Conservation (phyloP, 2,113 vertebrate species). For the Onychostoma macrolepis region DNA sequence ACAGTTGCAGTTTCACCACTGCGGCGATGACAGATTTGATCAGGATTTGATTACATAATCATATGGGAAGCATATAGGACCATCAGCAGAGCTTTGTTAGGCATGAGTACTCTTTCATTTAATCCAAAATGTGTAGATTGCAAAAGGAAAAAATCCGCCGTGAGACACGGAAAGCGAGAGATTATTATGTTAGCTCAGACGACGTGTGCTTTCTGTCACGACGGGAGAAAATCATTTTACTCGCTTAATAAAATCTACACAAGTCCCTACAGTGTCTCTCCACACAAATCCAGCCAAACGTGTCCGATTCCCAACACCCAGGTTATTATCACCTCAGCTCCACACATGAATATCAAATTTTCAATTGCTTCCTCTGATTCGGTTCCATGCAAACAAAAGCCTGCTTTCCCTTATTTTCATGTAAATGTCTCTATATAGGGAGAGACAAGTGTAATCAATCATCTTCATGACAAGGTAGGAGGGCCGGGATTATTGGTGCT, state of each 20-base stretch:
- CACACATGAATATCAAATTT: constrained; percentile 80
- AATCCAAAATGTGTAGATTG: constrained; percentile 20
- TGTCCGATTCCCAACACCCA: constrained; percentile 64
- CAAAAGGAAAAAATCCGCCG: neutral
- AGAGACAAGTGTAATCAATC: constrained; percentile 86
- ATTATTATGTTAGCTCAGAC: constrained; percentile 75
- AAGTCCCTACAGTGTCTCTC: constrained; percentile 62
- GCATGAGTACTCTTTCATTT: constrained; percentile 37
- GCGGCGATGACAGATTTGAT: constrained; percentile 17
- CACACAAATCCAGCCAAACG: constrained; percentile 71
- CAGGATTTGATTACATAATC: constrained; percentile 30
- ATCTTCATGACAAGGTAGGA: constrained; percentile 83
- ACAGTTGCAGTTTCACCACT: neutral
- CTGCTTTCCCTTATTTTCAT: constrained; percentile 84
- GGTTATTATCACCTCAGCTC: constrained; percentile 68
- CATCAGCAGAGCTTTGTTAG: constrained; percentile 33
- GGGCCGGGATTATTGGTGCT: constrained; percentile 85
- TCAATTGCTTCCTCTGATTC: constrained; percentile 75
- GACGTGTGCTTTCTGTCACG: constrained; percentile 71
- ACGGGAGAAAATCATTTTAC: constrained; percentile 77
- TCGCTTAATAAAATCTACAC: constrained; percentile 80
- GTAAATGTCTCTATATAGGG: constrained; percentile 85
- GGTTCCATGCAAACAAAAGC: constrained; percentile 79
- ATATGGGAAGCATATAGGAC: constrained; percentile 2
- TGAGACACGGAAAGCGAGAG: constrained; percentile 63